Base-by-base conservation (phyloP, 2,888 invertebrate genomes). In the Leistus spinibarbis region DNA sequence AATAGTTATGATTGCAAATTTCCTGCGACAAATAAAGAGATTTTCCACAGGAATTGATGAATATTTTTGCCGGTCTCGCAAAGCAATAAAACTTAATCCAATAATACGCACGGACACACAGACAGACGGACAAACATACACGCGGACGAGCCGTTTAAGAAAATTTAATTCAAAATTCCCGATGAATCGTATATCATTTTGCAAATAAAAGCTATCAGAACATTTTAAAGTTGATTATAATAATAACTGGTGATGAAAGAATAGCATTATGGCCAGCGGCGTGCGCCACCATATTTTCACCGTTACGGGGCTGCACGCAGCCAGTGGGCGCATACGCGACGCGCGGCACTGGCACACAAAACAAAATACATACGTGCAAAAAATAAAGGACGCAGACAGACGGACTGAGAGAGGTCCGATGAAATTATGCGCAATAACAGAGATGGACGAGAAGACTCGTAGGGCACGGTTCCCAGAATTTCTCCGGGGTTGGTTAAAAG, bases 371-470 rank as follows among this genome's bases (percentile, higher is more conserved):
- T n/a, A n/a, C n/a, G n/a, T n/a, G 20, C 62, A 19, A 20, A 63
- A 0, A 63, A 2, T 20, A 63, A 22, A 63, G 22, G 22, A 1
- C n/a, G n/a, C n/a, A n/a, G n/a, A 9, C 63, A 63, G 63, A 63
- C 23, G 22, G 63, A 20, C 63, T 10, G 57, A 57, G 17, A 9
- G 57, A 65, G 27, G 65, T 65, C 65, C 81, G 84, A 83, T 84
- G 83, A 83, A 83, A 83, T 83, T 83, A 83, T 83, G 83, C 81
- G 80, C 81, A 83, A 81, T 84, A 83, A 84, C 83, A 81, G 80
- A 78, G 80, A 80, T 80, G 81, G 53, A 20, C 10, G 81, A 82
- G n/a, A n/a, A 27, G 40, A 40, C 40, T 40, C 5, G 40, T 7
- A 40, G 40, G 27, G 27, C 17, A n/a, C n/a, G n/a, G n/a, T n/a